Conservation (phyloP, 2,797 vertebrate genomes). For the Thalassophryne amazonica region DNA sequence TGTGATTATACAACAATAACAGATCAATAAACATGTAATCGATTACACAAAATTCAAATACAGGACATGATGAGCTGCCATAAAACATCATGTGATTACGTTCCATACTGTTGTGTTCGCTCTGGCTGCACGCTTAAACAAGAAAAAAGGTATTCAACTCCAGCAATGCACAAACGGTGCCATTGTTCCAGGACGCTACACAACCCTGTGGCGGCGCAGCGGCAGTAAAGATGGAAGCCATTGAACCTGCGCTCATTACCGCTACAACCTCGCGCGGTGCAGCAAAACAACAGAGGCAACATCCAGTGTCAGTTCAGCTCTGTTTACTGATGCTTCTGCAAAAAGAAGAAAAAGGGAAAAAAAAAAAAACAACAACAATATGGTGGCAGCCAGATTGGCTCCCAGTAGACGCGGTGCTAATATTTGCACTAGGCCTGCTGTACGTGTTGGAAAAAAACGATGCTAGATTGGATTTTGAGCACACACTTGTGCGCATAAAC, state of each 20-base stretch:
- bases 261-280: conserved; percentile 36
- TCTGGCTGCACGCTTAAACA: conserved; percentile 13
- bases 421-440: conserved; percentile 66
- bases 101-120: conserved; percentile 6
- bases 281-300: conserved; percentile 40
- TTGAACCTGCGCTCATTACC: conserved; percentile 56
- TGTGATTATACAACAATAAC: not conserved
- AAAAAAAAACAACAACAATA: conserved; percentile 41
- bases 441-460: conserved; percentile 64
- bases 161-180: conserved; percentile 26
- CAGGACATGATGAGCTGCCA: conserved; percentile 19
- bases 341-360: conserved; percentile 20
- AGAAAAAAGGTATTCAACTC: conserved; percentile 44
- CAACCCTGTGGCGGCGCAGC: conserved; percentile 32
- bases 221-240: conserved; percentile 36
- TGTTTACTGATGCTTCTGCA: conserved; percentile 53
- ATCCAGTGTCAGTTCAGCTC: conserved; percentile 45
- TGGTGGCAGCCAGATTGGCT: conserved; percentile 64
- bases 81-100: conserved; percentile 42
- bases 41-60: conserved; percentile 12
- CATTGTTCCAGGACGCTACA: conserved; percentile 44
- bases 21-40: conserved; percentile 11
- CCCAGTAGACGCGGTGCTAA: conserved; percentile 63
- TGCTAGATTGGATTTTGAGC: conserved; percentile 56
- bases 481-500: conserved; percentile 41